These are phyloP conservation scores for Zelostemma sp. DNA, from an alignment of 1,140 invertebrate species.

Conservation along the genomic window DNA sequence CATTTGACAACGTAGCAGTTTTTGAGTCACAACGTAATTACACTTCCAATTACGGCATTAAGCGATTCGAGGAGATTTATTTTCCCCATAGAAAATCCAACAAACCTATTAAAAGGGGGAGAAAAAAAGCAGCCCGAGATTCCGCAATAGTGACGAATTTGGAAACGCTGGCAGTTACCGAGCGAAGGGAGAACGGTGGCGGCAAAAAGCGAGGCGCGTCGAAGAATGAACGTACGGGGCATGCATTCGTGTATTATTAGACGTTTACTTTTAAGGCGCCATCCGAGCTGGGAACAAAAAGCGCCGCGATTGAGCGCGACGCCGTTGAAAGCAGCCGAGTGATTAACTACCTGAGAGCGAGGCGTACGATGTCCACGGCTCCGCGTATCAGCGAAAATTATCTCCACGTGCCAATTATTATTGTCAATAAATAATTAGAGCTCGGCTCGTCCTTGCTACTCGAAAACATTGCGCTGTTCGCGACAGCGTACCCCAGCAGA, in stretches of 20 bases:
- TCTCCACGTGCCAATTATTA: slow-evolving; percentile 43
- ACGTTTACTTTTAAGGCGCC: slow-evolving; percentile 55
- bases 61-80: slow-evolving; percentile 9
- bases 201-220: slow-evolving; percentile 23
- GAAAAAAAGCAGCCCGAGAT: slow-evolving; percentile 14
- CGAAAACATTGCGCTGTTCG: slow-evolving; percentile 24
- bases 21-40: slow-evolving; percentile 19
- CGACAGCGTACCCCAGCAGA: slow-evolving; percentile 36
- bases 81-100: slow-evolving; percentile 20
- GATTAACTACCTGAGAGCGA: slow-evolving; percentile 59
- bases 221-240: slow-evolving; percentile 15
- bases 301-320: slow-evolving; percentile 32
- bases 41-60: slow-evolving; percentile 9
- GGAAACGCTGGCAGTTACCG: slow-evolving; percentile 16
- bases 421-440: slow-evolving; percentile 57
- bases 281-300: slow-evolving; percentile 52
- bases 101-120: slow-evolving; percentile 7
- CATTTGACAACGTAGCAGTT: slow-evolving; percentile 27
- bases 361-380: slow-evolving; percentile 9
- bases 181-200: slow-evolving; percentile 15
- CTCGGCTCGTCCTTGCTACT: slow-evolving; percentile 52
- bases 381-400: slow-evolving; percentile 4
- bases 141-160: slow-evolving; percentile 24
- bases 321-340: slow-evolving; percentile 53
- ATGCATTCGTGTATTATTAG: slow-evolving; percentile 56